Evolutionary conservation across 2,113 vertebrate species (phyloP).

Genomic region (Ptychochromis oligacanthus): DNA sequence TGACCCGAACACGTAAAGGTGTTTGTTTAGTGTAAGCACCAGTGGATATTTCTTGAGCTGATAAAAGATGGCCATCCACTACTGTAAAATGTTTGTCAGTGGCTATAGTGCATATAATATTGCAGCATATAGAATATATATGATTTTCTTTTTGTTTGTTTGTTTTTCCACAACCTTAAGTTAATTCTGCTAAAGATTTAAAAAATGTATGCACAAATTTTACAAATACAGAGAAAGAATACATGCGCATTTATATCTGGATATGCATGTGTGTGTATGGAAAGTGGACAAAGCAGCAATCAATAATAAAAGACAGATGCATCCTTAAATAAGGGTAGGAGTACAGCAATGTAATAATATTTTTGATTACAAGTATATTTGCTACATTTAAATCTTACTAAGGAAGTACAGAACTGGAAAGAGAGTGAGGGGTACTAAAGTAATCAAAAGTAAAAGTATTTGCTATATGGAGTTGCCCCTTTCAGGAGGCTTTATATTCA

Average conservation of each 20-base stretch:
- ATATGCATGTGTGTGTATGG: background rate
- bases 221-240: background rate
- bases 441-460: background rate
- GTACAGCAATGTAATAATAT: background rate
- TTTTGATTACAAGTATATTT: background rate
- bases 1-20: slow-evolving; percentile 28
- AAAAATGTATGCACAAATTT: background rate
- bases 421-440: background rate
- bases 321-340: background rate
- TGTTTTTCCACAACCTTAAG: background rate
- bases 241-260: background rate
- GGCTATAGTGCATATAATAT: too few species aligned
- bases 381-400: background rate
- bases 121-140: too few species aligned
- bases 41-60: slow-evolving; percentile 11
- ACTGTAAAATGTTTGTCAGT: too few species aligned
- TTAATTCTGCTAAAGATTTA: background rate
- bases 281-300: background rate
- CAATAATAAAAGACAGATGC: background rate
- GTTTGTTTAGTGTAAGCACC: slow-evolving; percentile 7
- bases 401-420: background rate
- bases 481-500: background rate
- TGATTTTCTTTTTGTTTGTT: background rate
- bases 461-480: background rate
- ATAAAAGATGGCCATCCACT: background rate